Conservation (phyloP, 1,140 invertebrate species). For the Dinothrombium tinctorium region DNA sequence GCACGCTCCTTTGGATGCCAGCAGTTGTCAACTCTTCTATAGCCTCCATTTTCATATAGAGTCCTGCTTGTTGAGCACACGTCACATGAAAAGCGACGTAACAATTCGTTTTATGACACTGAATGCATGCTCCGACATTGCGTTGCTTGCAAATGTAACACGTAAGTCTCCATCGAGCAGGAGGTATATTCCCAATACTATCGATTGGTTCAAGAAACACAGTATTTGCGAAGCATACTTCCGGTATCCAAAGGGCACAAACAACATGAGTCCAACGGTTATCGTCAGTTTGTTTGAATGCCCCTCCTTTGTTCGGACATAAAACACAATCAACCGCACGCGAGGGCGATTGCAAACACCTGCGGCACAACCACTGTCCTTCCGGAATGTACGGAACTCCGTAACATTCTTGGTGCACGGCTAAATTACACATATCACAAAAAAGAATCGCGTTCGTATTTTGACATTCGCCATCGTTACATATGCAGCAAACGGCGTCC, state of each 20-base stretch:
- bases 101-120: constrained; percentile 87
- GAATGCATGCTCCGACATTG: constrained; percentile 83
- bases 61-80: constrained; percentile 85
- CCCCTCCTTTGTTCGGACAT: constrained; percentile 91
- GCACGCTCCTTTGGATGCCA: constrained; percentile 35
- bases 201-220: constrained; percentile 93
- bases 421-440: constrained; percentile 98
- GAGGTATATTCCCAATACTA: constrained; percentile 80
- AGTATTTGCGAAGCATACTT: constrained; percentile 90
- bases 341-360: constrained; percentile 84
- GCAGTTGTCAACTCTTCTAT: constrained; percentile 43
- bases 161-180: constrained; percentile 75
- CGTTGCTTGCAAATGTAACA: constrained; percentile 92
- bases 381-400: constrained; percentile 97
- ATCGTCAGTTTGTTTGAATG: constrained; percentile 93
- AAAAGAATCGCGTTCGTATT: constrained; percentile 90
- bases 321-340: constrained; percentile 83
- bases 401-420: constrained; percentile 97
- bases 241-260: constrained; percentile 95
- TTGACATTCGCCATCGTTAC: constrained; percentile 71
- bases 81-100: constrained; percentile 96
- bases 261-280: constrained; percentile 94
- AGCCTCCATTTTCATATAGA: constrained; percentile 88
- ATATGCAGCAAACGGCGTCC: constrained; percentile 91
- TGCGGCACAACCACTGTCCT: constrained; percentile 87